Evolutionary conservation across 1,140 invertebrate species (phyloP).

Genomic region (Phocides pigmalion): DNA sequence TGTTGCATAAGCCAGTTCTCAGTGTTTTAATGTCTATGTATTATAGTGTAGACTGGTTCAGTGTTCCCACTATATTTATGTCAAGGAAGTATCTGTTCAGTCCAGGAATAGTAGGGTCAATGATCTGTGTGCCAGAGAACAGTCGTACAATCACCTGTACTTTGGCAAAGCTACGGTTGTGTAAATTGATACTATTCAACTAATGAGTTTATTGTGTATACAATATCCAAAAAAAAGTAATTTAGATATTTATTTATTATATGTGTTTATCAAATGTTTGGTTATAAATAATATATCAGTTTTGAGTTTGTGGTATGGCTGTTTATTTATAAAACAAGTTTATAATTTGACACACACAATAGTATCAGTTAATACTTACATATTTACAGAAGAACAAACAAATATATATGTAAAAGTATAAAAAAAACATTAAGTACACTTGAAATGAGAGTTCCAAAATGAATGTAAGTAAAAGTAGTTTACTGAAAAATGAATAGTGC

Average conservation of each 20-base stretch:
- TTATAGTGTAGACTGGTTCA: conserved; percentile 1
- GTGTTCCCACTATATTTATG: conserved; percentile 29
- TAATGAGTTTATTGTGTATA: neutral
- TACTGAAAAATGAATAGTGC: conserved; percentile 28
- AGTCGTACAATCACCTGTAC: conserved; percentile 44
- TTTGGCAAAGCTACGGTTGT: conserved; percentile 43
- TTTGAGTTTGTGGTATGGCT: conserved; percentile 24
- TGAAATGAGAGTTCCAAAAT: conserved; percentile 37
- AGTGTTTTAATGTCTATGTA: neutral
- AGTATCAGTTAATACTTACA: conserved; percentile 40
- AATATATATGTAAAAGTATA: conserved; percentile 37
- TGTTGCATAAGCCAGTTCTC: conserved; percentile 4
- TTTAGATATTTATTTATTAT: neutral
- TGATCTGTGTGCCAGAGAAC: conserved; percentile 30
- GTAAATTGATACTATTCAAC: conserved; percentile 34
- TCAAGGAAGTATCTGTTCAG: conserved; percentile 44
- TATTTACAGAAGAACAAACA: conserved; percentile 47
- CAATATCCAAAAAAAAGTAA: neutral
- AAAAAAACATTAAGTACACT: conserved; percentile 44
- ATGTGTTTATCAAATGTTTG: conserved; percentile 3
- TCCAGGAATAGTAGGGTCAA: conserved; percentile 50
- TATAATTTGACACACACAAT: conserved; percentile 38
- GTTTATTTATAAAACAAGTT: conserved; percentile 31
- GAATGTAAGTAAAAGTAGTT: conserved; percentile 23
- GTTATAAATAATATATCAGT: conserved; percentile 30